Percentiles rank a stretch among this genome's conserved stretches.
Conservation (phyloP, 2,113 vertebrate genomes). For the Dendrocopos noguchii region DNA sequence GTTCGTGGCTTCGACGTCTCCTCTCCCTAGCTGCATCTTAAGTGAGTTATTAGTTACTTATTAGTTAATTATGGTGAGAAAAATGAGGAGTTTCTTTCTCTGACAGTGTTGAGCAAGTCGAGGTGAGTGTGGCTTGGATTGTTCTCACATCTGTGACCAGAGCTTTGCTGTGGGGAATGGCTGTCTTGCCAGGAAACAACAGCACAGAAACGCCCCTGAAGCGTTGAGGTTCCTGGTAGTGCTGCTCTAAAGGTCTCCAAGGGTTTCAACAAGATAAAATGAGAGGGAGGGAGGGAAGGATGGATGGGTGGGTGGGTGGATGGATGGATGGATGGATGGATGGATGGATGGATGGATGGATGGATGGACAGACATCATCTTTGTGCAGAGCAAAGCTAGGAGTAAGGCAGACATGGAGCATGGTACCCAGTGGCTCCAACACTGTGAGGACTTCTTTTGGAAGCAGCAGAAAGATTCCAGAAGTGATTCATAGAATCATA, state of each 20-base stretch:
- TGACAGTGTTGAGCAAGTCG: background rate
- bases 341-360: too few species aligned
- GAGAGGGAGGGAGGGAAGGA: background rate
- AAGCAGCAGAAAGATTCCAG: background rate
- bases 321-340: too few species aligned
- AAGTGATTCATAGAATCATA: background rate
- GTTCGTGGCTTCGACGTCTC: background rate
- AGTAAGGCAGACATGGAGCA: background rate
- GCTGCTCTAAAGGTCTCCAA: background rate
- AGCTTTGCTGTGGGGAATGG: background rate
- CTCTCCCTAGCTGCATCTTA: background rate
- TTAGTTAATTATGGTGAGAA: slow-evolving; percentile 7
- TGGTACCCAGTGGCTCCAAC: background rate
- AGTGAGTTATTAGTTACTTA: background rate
- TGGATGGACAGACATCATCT: background rate
- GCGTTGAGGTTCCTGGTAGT: background rate
- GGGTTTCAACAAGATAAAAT: background rate
- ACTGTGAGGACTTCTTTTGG: background rate
- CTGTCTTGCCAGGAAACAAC: background rate
- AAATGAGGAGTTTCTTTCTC: background rate
- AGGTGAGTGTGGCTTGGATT: background rate
- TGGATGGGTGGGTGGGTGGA: too few species aligned
- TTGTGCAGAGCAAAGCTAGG: background rate
- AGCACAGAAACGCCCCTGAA: background rate
- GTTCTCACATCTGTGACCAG: background rate